Base-by-base conservation (phyloP, 2,113 vertebrate genomes). In the Hippocampus barbouri region DNA sequence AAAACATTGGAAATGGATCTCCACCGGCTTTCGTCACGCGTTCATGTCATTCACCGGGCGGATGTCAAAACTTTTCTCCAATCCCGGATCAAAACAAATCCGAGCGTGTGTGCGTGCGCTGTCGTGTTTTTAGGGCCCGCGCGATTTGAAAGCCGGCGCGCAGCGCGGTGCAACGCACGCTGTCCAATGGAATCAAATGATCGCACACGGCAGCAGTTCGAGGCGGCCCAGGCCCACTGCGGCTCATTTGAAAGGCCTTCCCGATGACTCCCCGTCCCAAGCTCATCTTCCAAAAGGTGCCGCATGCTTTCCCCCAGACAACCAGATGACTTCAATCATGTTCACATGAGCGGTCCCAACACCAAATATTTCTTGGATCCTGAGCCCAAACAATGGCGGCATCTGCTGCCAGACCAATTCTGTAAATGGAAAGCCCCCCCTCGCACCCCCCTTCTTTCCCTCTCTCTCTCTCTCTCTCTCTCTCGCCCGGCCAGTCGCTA, bases 351-450 rank as follows among this genome's bases (percentile, higher is more conserved):
- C 74, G 43, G 45, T 65, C 57, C 79, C 65, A 79, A 76, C 70
- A 65, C 71, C 72, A 72, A 81, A 85, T 81, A 85, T 77, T 86
- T 90, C 86, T 85, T 76, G 74, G 70, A 77, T 83, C 76, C 40
- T 72, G 73, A 85, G 76, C 82, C 83, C 79, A 81, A 86, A 90
- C 90, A 91, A 90, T 79, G 72, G 68, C 2, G 3, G 56, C 80
- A 82, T 84, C 81, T 80, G 80, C 81, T 66, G 60, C 71, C 34
- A 53, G 69, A 72, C 67, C 66, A 51, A 47, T 74, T 73, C 75
- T 70, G 81, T 86, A 82, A 82, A 88, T 85, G 79, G 79, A 79
- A 77, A 87, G 30, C 47, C 63, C 41, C 63, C 69, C 21, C 63
- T 51, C 56, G 1, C 2, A 72, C 54, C 66, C 63, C 75, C 51